Conservation (phyloP, 1,140 invertebrate genomes). For the Zaprionus inermis region DNA sequence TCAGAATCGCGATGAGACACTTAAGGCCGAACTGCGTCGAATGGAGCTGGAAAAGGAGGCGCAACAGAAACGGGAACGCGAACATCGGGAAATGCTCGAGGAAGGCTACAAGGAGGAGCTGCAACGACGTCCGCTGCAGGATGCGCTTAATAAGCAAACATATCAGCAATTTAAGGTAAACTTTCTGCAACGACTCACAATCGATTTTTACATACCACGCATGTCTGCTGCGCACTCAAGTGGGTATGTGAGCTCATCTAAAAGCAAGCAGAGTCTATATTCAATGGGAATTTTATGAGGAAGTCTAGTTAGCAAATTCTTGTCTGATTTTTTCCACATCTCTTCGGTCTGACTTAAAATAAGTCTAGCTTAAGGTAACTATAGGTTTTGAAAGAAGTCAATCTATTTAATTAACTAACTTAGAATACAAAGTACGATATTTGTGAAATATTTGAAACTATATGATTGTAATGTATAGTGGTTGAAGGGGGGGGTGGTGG, state of each 20-base stretch:
- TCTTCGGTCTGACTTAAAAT: too few relatives aligned
- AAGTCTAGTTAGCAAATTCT: background rate
- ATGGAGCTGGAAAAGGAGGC: slow-evolving; percentile 85
- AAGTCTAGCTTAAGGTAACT: too few relatives aligned
- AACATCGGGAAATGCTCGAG: slow-evolving; percentile 86
- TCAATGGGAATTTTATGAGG: background rate
- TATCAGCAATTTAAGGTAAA: slow-evolving; percentile 93
- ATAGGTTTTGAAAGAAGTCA: too few relatives aligned
- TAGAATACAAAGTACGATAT: too few relatives aligned
- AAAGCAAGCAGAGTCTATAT: background rate
- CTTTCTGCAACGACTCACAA: slow-evolving; percentile 11
- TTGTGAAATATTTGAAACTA: too few relatives aligned
- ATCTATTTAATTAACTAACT: too few relatives aligned
- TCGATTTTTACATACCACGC: slow-evolving; percentile 47
- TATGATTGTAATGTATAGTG: too few relatives aligned
- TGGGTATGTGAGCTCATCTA: background rate
- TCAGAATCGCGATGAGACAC: slow-evolving; percentile 92
- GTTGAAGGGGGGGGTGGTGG: too few relatives aligned
- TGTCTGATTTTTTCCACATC: too few relatives aligned
- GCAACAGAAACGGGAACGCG: slow-evolving; percentile 83
- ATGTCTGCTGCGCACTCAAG: background rate
- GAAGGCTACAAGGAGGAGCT: slow-evolving; percentile 88
- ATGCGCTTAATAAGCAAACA: slow-evolving; percentile 98
- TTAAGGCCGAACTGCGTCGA: slow-evolving; percentile 76
- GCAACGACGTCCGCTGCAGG: slow-evolving; percentile 93